Percentiles rank a stretch among this genome's conserved stretches.
These are phyloP conservation scores for Mallotus villosus DNA, from an alignment of 2,797 vertebrate species.

Conservation along the genomic window DNA sequence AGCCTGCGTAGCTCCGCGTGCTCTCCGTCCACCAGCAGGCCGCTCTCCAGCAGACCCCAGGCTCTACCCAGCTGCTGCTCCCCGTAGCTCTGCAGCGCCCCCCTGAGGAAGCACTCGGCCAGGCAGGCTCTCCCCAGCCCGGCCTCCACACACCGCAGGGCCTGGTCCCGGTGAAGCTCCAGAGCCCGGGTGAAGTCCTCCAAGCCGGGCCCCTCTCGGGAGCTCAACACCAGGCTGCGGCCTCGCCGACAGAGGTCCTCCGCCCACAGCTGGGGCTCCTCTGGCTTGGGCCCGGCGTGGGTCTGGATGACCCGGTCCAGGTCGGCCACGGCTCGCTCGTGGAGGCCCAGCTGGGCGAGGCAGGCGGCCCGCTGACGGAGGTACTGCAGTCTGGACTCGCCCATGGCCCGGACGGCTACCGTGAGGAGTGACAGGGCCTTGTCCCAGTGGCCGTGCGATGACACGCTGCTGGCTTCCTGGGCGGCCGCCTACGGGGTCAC, in stretches of 20 bases:
- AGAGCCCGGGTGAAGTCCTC: slow-evolving; percentile 81
- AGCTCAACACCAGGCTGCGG: slow-evolving; percentile 71
- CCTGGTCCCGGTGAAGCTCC: slow-evolving; percentile 68
- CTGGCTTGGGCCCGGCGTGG: slow-evolving; percentile 29
- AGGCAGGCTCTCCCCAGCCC: slow-evolving; percentile 68
- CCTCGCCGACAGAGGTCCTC: slow-evolving; percentile 84
- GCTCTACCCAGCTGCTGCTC: slow-evolving; percentile 74
- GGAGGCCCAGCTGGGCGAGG: slow-evolving; percentile 74
- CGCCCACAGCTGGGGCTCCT: slow-evolving; percentile 53
- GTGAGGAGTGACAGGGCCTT: slow-evolving; percentile 80
- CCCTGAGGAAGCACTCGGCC: slow-evolving; percentile 63
- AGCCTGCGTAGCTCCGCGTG: slow-evolving; percentile 82
- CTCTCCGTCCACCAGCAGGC: slow-evolving; percentile 77
- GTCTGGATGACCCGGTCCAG: slow-evolving; percentile 78
- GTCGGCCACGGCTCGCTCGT: slow-evolving; percentile 75
- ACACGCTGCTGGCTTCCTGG: slow-evolving; percentile 76
- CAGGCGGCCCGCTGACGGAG: slow-evolving; percentile 82
- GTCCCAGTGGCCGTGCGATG: slow-evolving; percentile 60
- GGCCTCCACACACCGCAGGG: slow-evolving; percentile 69
- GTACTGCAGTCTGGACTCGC: slow-evolving; percentile 60
- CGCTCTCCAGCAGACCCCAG: slow-evolving; percentile 79
- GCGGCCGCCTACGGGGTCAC: slow-evolving; percentile 77
- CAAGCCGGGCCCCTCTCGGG: slow-evolving; percentile 73
- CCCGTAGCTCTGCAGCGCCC: slow-evolving; percentile 73
- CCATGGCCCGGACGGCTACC: slow-evolving; percentile 75